phyloP scores from a whole-genome alignment of 2,797 vertebrate species.

The Pangasius larnaudii region DNA sequence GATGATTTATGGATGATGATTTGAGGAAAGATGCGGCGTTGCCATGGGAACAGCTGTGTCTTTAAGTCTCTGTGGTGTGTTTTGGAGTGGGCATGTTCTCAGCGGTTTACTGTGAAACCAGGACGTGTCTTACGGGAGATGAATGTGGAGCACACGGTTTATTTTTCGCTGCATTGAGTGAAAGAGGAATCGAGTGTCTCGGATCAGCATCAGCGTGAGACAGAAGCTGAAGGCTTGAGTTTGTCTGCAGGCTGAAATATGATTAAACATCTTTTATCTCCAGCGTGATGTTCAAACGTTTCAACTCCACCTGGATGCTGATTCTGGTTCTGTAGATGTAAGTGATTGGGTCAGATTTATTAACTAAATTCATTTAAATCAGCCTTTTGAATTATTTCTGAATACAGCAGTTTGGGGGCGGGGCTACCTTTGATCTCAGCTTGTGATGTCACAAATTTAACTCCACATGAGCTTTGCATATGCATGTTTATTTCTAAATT shows the following conservation, averaged over 20 bases:
- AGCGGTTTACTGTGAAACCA: conserved; percentile 41
- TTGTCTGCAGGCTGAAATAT: not conserved
- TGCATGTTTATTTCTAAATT: not conserved
- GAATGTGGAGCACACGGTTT: conserved; percentile 24
- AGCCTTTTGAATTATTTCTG: not conserved
- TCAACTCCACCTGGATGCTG: not conserved
- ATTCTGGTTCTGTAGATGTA: not conserved
- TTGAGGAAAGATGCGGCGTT: conserved; percentile 2
- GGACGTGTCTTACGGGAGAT: conserved; percentile 48
- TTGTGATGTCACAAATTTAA: not conserved
- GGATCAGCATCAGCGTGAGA: not conserved
- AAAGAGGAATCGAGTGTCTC: not conserved
- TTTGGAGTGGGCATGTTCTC: not conserved
- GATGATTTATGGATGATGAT: conserved; percentile 2
- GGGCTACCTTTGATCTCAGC: not conserved
- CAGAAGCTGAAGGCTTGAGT: not conserved
- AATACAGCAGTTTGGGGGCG: not conserved
- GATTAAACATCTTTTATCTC: not conserved
- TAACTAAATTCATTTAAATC: not conserved
- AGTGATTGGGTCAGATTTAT: not conserved
- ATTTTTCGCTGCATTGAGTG: conserved; percentile 49
- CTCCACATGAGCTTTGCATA: not conserved
- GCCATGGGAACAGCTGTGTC: conserved; percentile 1
- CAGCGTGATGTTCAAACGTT: not conserved
- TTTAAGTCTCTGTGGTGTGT: not conserved